Base-by-base conservation (phyloP, 2,113 vertebrate genomes). In the Neolamprologus sp. region DNA sequence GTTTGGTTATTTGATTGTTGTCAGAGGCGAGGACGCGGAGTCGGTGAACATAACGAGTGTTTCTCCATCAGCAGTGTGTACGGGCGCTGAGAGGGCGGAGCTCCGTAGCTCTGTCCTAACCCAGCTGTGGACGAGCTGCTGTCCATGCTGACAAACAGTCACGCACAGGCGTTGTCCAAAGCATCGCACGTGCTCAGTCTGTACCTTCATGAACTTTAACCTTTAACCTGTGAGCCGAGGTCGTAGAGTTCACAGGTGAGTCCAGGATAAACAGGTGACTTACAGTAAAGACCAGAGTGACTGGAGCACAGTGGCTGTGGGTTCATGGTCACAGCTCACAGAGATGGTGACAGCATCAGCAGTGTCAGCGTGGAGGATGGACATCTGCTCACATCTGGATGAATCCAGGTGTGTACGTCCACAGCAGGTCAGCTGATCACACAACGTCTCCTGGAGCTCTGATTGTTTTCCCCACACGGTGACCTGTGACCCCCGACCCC, bases 41-140 rank as follows among this genome's bases (percentile, higher is more conserved):
- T 33, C 16, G 28, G 9, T 10, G 3, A 60, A 60, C 30, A 28
- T 5, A 28, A 58, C 3, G 12, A 2, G 35, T 23, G 35, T 23
- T 16, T 21, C 65, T 42, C n/a, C 19, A 23, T 71, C 4, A 73
- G 23, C 8, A 10, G 40, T 16, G n/a, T 71, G 40, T 17, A 40
- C 4, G 42, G n/a, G 5, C 3, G n/a, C n/a, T 75, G 71, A 75
- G 14, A 2, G 68, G 37, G 23, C 13, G 14, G 68, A 42, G 35
- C 63, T 35, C 2, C 5, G 58, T 35, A 0, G 1, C 30, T 33
- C 57, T 0, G 28, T 10, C 26, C 28, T 60, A 19, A 4, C 0
- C 16, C 58, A 63, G 60, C 58, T 30, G 55, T 58, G 55, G 5
- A 30, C 13, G 55, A 5, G 23, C 55, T 19, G 58, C 58, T 63